Conservation (phyloP, 2,888 invertebrate species). For the Neria commutata region DNA sequence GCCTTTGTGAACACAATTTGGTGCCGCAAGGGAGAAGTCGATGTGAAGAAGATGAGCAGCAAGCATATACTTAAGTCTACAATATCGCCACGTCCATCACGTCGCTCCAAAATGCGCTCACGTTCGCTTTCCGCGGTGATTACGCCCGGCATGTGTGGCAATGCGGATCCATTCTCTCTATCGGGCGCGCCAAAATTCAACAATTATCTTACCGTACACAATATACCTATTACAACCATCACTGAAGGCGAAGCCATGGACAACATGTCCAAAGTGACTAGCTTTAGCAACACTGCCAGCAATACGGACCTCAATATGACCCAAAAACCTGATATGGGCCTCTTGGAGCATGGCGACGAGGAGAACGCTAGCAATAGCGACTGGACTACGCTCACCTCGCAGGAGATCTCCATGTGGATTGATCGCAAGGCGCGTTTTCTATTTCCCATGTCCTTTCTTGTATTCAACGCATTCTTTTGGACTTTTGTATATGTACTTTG, state of each 20-base stretch:
- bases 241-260: slow-evolving; percentile 38
- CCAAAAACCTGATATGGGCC: slow-evolving; percentile 40
- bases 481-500: slow-evolving; percentile 71
- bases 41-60: slow-evolving; percentile 67
- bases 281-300: slow-evolving; percentile 27
- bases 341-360: slow-evolving; percentile 40
- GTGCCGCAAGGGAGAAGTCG: slow-evolving; percentile 70
- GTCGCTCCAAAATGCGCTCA: slow-evolving; percentile 76
- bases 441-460: slow-evolving; percentile 78
- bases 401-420: slow-evolving; percentile 87
- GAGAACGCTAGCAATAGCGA: slow-evolving; percentile 47
- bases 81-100: slow-evolving; percentile 76
- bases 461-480: slow-evolving; percentile 82
- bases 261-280: slow-evolving; percentile 9
- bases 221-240: slow-evolving; percentile 44
- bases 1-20: slow-evolving; percentile 90
- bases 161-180: background rate
- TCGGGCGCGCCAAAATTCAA: slow-evolving; percentile 67
- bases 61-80: slow-evolving; percentile 85
- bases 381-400: slow-evolving; percentile 86
- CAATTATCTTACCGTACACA: slow-evolving; percentile 77
- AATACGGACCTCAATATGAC: slow-evolving; percentile 12
- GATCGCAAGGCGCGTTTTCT: slow-evolving; percentile 75
- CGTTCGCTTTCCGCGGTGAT: slow-evolving; percentile 66
- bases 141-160: too few species aligned